Evolutionary conservation across 2,113 vertebrate species (phyloP).

Genomic region (Rhineura floridana): DNA sequence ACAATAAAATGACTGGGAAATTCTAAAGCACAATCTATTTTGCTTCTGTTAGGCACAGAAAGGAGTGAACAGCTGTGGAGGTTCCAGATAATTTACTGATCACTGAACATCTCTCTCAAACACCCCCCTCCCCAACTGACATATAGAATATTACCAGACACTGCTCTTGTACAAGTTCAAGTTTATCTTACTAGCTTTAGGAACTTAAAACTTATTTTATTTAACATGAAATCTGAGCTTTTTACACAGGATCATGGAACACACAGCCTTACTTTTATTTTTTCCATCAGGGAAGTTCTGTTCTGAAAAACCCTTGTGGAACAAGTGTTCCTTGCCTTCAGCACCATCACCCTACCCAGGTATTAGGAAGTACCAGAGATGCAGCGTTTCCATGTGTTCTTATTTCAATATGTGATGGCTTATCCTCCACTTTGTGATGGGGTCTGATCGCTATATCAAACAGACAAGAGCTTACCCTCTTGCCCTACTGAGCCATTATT

Average conservation of each 20-base stretch:
- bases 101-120: too few relatives aligned
- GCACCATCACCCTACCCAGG: background rate
- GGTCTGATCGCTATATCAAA: background rate
- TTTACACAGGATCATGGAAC: too few relatives aligned
- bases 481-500: background rate
- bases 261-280: too few relatives aligned
- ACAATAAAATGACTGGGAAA: background rate
- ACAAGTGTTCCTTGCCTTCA: background rate
- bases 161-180: background rate
- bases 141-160: background rate
- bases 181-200: background rate
- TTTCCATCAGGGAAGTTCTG: too few relatives aligned
- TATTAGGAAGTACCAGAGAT: background rate
- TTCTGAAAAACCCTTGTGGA: background rate
- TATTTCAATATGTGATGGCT: background rate
- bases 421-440: background rate
- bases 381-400: background rate
- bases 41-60: background rate
- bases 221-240: background rate
- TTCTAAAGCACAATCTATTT: background rate
- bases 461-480: background rate
- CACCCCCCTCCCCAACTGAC: too few relatives aligned
- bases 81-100: too few relatives aligned
- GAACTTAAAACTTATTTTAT: background rate
- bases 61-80: too few relatives aligned